These are phyloP conservation scores for Phrynocephalus versicolor DNA, from an alignment of 2,113 vertebrate species.

Conservation along the genomic window DNA sequence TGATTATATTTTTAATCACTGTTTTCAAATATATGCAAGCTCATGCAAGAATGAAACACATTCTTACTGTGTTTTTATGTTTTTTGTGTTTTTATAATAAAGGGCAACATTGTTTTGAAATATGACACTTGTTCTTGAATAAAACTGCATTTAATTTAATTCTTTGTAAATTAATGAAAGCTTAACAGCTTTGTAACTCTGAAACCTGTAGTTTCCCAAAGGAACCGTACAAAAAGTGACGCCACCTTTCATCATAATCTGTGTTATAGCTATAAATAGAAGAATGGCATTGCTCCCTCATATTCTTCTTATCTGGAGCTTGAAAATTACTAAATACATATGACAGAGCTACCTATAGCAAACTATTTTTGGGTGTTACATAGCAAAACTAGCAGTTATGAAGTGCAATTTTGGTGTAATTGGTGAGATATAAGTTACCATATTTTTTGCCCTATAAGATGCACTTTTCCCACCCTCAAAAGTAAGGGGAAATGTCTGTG, in stretches of 20 bases:
- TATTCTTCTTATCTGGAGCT: conserved; percentile 45
- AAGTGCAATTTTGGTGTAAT: too few species aligned
- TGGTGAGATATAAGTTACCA: too few species aligned
- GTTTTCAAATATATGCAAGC: not conserved
- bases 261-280: conserved; percentile 31
- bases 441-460: too few species aligned
- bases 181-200: conserved; percentile 59
- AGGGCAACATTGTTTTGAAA: conserved; percentile 62
- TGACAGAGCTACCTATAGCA: too few species aligned
- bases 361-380: too few species aligned
- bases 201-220: conserved; percentile 55
- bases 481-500: too few species aligned
- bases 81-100: conserved; percentile 40
- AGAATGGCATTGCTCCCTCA: conserved; percentile 10
- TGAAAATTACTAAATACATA: too few species aligned
- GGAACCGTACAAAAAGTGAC: conserved; percentile 52
- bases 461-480: too few species aligned
- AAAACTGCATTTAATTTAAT: conserved; percentile 56
- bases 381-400: too few species aligned
- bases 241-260: conserved; percentile 40
- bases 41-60: not conserved
- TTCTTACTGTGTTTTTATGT: not conserved
- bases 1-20: not conserved
- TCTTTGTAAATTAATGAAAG: conserved; percentile 56
- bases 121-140: conserved; percentile 62